Percentiles rank a stretch among this genome's conserved stretches.
Conservation (phyloP, 2,797 vertebrate genomes). For the Cyprinella venusta region DNA sequence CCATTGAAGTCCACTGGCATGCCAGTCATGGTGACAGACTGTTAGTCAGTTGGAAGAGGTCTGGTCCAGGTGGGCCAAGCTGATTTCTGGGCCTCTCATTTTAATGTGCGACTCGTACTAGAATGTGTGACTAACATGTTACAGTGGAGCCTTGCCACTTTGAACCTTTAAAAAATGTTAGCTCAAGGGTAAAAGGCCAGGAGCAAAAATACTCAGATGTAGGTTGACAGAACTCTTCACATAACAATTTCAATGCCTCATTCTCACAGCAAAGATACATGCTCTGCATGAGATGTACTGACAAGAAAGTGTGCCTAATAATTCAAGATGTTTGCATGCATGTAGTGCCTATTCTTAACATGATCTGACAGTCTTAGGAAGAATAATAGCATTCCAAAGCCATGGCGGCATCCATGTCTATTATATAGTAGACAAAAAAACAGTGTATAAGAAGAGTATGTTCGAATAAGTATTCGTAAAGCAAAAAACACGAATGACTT, state of each 20-base stretch:
- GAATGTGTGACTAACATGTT: conserved; percentile 77
- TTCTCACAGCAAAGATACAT: conserved; percentile 13
- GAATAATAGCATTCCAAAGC: background rate
- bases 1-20: conserved; percentile 62
- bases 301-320: background rate
- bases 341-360: background rate
- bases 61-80: conserved; percentile 70
- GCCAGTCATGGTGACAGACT: conserved; percentile 69
- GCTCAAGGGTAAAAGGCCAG: conserved; percentile 24
- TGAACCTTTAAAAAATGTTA: conserved; percentile 56
- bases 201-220: conserved; percentile 22
- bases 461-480: background rate
- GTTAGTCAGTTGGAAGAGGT: conserved; percentile 62
- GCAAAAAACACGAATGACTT: background rate
- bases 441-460: background rate
- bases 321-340: conserved; percentile 8
- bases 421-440: background rate
- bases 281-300: conserved; percentile 13
- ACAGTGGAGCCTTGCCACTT: conserved; percentile 57
- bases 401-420: background rate
- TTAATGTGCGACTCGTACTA: conserved; percentile 66
- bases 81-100: conserved; percentile 70
- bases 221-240: background rate
- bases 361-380: background rate
- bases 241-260: conserved; percentile 2